phyloP scores from a whole-genome alignment of 2,888 invertebrate species.

The Drosophila incognita region DNA sequence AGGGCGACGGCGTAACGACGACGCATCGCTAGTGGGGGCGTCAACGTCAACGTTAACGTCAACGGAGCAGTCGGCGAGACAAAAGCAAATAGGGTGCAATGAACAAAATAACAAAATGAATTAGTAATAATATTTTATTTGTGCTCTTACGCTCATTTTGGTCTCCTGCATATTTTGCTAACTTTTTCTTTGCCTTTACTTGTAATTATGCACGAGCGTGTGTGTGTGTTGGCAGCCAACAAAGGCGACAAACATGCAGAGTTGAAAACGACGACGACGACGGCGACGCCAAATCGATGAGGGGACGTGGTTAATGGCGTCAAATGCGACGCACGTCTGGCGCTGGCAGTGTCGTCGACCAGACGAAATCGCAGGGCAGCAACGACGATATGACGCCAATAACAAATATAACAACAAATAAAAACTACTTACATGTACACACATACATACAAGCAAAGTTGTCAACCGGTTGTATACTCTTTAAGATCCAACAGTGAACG shows the following conservation, averaged over 20 bases:
- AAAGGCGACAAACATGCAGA: constrained; percentile 53
- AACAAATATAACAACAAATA: constrained; percentile 15
- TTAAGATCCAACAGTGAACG: constrained; percentile 1
- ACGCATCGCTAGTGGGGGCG: constrained; percentile 5
- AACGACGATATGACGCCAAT: constrained; percentile 35
- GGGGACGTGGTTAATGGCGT: constrained; percentile 54
- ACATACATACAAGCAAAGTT: constrained; percentile 13
- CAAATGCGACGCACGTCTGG: constrained; percentile 66
- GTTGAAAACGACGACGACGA: constrained; percentile 19
- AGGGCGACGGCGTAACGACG: constrained; percentile 1
- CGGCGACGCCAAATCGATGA: constrained; percentile 61
- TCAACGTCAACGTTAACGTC: constrained; percentile 15
- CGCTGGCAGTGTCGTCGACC: constrained; percentile 68
- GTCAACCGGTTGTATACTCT: constrained; percentile 24
- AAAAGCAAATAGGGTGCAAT: constrained; percentile 58
- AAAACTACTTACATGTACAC: background rate
- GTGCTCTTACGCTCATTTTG: constrained; percentile 39
- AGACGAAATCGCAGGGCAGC: constrained; percentile 51
- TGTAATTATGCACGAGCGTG: constrained; percentile 43
- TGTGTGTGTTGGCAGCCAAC: constrained; percentile 56
- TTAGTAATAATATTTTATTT: constrained; percentile 73
- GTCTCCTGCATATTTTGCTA: constrained; percentile 47
- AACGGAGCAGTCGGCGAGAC: constrained; percentile 15
- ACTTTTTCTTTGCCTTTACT: constrained; percentile 38
- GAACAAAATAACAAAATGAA: constrained; percentile 62